Conservation (phyloP, 2,113 vertebrate species). For the Drymodes brunneopygia region DNA sequence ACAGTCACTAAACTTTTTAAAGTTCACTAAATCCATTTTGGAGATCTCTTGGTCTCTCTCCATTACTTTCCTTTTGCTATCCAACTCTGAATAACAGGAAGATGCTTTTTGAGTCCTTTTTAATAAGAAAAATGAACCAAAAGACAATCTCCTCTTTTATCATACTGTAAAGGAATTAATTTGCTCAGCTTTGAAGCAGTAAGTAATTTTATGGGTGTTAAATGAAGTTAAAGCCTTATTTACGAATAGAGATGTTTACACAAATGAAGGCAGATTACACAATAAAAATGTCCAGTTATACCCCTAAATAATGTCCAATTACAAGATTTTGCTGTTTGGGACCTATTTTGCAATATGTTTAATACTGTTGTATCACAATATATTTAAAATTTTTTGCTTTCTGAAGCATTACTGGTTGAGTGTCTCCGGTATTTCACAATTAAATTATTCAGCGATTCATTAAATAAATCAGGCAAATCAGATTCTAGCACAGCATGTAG, state of each 20-base stretch:
- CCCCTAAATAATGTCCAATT: conserved; percentile 12
- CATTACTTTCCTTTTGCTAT: background rate
- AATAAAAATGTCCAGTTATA: conserved; percentile 9
- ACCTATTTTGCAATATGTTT: background rate
- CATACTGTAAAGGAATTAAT: conserved; percentile 11
- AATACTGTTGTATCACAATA: background rate
- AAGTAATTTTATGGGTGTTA: conserved; percentile 23
- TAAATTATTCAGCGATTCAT: conserved; percentile 3
- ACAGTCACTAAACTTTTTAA: background rate
- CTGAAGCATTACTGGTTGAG: background rate
- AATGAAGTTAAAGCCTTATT: conserved; percentile 25
- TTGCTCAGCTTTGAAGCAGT: background rate
- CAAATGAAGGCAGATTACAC: conserved; percentile 2
- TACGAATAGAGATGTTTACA: background rate
- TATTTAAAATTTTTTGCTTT: background rate
- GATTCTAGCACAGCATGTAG: background rate
- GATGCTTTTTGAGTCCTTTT: background rate
- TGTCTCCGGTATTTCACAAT: background rate
- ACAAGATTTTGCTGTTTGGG: background rate
- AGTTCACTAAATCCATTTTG: background rate
- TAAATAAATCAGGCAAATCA: conserved; percentile 18
- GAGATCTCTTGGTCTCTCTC: background rate
- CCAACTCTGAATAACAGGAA: background rate
- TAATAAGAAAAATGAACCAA: background rate
- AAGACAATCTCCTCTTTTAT: background rate